These are phyloP conservation scores for Panthera leo DNA, from an alignment of 2,113 vertebrate genomes.

Conservation along the genomic window DNA sequence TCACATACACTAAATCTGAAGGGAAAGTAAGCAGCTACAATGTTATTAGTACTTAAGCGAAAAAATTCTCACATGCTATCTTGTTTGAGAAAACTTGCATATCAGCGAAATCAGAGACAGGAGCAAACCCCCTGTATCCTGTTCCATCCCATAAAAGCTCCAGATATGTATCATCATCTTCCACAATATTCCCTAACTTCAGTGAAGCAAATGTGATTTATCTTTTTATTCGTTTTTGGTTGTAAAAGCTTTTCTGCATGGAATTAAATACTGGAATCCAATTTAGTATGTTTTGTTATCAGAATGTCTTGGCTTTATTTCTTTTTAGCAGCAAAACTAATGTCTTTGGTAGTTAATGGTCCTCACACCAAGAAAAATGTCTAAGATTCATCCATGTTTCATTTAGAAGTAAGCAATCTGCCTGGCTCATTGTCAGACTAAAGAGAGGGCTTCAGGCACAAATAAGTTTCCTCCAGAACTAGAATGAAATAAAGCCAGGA, in stretches of 20 bases:
- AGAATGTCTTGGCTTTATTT: neutral
- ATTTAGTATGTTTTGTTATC: neutral
- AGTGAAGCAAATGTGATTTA: neutral
- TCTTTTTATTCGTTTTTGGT: neutral
- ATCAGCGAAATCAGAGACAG: neutral
- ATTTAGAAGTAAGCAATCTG: neutral
- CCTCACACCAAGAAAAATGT: neutral
- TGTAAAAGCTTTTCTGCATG: neutral
- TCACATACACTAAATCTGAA: neutral
- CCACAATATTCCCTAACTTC: neutral
- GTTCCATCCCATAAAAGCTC: neutral
- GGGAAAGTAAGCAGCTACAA: neutral
- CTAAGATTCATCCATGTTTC: neutral
- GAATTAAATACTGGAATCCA: neutral
- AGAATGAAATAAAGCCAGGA: neutral
- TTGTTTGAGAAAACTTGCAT: neutral
- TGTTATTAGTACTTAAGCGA: neutral
- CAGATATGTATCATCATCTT: fast-evolving
- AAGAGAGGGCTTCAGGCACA: neutral
- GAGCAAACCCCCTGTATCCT: neutral
- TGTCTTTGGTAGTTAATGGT: neutral
- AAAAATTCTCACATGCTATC: neutral
- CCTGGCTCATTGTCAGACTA: neutral
- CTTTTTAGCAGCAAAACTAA: neutral
- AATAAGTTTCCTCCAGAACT: constrained; percentile 13